Base-by-base conservation (phyloP, 2,113 vertebrate species). In the Alectura lathami region DNA sequence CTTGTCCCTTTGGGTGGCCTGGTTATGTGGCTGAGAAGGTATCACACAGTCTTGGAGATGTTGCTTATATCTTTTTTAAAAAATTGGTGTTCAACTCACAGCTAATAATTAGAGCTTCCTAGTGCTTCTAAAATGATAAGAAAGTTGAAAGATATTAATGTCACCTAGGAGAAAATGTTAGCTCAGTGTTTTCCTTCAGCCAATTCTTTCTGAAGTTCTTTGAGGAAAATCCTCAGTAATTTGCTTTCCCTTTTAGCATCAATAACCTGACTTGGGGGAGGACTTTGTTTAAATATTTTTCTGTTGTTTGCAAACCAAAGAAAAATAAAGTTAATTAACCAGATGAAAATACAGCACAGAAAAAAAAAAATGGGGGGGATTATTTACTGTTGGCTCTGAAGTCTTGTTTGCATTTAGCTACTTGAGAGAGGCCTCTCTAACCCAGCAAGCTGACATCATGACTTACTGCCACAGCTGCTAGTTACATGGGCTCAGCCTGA, bases 241-340 rank as follows among this genome's bases (percentile, higher is more conserved):
- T 94, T 95, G 64, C 68, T 83, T 90, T 96, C 73, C 20, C 42
- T 93, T 86, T 94, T 75, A 81, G 92, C 79, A 84, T 88, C 73
- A 91, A 86, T 86, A 96, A 72, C 43, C 38, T 43, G 91, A 34
- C 59, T 62, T 3, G 1, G 82, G 70, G n/a, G 48, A 95, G 42
- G 77, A 66, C 45, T 95, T 88, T 56, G 66, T 88, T 91, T 88
- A 88, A 92, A 70, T 72, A 67, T 36, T 88, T 91, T 86, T 88
- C 27, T 56, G 80, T 94, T 95, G 73, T 86, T 88, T 96, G 57
- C 60, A 95, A 86, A 84, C 69, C 79, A 95, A 96, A 96, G 76
- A 47, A 91, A 91, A 94, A 94, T 40, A 86, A 92, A 93, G 68
- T 93, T 86, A 95, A 91, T 97, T 96, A 93, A 96, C 59, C 3